Evolutionary conservation across 35 echinoderm and acorn worm species (phyloP), one percentile per base, ranked within the genome.

Genomic region (Holothuria glaberrima): DNA sequence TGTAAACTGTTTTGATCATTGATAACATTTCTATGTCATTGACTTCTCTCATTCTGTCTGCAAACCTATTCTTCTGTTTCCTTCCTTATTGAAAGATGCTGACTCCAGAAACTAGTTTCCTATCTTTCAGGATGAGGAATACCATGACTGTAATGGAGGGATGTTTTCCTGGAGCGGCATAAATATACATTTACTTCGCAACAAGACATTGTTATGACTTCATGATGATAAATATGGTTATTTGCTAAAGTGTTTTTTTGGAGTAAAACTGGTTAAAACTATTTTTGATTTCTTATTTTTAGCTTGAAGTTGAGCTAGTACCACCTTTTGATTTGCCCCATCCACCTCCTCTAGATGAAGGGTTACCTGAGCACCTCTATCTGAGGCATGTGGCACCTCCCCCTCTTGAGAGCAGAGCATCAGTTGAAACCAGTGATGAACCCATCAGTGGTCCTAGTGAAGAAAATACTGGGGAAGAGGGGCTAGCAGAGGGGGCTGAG

Each of bases 301-400:
- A 98, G 96, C 83, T 98, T 83, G 73, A 48, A 80, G 77, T 99
- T 86, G 91, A 99, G 61, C 80, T 81, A 50, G 83, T 95, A 26
- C 97, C 93, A 17, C 65, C 88, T 12, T 93, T 93, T 25, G 24
- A 71, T 30, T 59, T 99, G 50, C 97, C 97, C 0, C 86, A 95
- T 66, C 97, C 97, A 32, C 82, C 97, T 64, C 97, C 97, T 0
- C 60, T 99, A 18, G 97, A 95, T 68, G 97, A 99, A 70, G 97
- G 93, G 17, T 10, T 99, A 24, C 64, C 83, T 19, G 97, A 99
- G 73, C 91, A 78, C n/a, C 80, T 93, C 14, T 95, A 91, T 59
- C 48, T 90, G 30, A 36, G 73, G 27, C 94, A 95, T 67, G 64
- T 99, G 9, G 97, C 97, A 83, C 91, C 97, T 17, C 71, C 88